Conservation (phyloP, 1,140 invertebrate species). For the Drosophila rufa region DNA sequence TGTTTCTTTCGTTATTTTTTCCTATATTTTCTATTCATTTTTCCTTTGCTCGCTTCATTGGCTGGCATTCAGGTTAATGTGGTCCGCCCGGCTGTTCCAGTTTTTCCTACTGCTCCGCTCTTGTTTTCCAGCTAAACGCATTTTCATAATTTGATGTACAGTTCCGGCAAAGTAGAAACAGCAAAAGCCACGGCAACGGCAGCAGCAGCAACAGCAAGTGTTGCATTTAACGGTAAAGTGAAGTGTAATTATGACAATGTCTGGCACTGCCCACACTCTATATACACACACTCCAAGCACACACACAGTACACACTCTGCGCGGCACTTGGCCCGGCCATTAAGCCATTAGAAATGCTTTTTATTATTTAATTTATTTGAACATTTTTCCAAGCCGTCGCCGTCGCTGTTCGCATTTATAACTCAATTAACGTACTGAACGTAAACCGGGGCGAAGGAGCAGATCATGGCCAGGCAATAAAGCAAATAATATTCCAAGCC, state of each 20-base stretch:
- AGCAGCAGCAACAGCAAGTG: conserved; percentile 44
- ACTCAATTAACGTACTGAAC: conserved; percentile 64
- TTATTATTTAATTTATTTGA: conserved; percentile 76
- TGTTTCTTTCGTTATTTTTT: conserved; percentile 3
- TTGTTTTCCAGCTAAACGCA: conserved; percentile 67
- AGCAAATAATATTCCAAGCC: conserved; percentile 46
- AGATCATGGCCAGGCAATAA: conserved; percentile 44
- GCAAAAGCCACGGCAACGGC: background rate
- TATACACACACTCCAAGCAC: background rate
- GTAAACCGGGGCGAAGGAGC: conserved; percentile 15
- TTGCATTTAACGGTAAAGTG: conserved; percentile 78
- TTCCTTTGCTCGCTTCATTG: conserved; percentile 48
- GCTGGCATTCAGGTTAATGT: conserved; percentile 78
- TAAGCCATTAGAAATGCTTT: conserved; percentile 75
- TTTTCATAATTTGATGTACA: conserved; percentile 80
- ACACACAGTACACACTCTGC: conserved; percentile 15
- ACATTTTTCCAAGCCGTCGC: conserved; percentile 26
- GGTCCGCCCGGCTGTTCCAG: conserved; percentile 64
- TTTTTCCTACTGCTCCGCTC: conserved; percentile 63
- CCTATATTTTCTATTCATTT: conserved; percentile 4
- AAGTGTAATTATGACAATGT: conserved; percentile 62
- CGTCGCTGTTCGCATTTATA: conserved; percentile 52
- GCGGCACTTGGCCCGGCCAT: conserved; percentile 36
- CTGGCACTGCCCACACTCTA: conserved; percentile 47
- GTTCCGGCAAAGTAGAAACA: conserved; percentile 59